These are phyloP conservation scores for Scylla paramamosain DNA, from an alignment of 1,140 invertebrate genomes.

Conservation along the genomic window DNA sequence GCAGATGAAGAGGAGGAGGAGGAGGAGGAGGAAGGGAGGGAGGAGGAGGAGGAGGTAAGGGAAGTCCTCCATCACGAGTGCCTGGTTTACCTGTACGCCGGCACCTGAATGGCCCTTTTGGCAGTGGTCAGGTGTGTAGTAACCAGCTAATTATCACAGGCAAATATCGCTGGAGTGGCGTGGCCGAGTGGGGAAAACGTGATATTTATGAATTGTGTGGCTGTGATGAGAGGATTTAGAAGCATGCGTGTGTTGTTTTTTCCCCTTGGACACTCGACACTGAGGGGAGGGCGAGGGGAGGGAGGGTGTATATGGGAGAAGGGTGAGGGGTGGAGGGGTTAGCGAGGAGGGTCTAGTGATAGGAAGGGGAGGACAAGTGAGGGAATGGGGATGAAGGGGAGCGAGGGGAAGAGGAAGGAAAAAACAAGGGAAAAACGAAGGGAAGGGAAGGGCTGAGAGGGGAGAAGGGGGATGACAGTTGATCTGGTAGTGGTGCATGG, in stretches of 20 bases:
- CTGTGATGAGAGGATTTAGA: constrained; percentile 12
- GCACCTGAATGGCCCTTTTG: constrained; percentile 12
- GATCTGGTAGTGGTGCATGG: not conserved
- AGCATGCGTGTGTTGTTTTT: constrained; percentile 25
- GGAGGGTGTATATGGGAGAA: not conserved
- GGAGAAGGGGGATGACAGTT: no score
- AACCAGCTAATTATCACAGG: not conserved
- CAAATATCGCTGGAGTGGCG: not conserved
- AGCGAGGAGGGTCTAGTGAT: not conserved
- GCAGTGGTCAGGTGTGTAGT: not conserved
- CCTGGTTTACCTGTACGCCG: not conserved
- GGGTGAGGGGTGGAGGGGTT: not conserved
- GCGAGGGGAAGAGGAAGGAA: not conserved
- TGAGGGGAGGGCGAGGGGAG: constrained; percentile 21
- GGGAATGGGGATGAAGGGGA: not conserved
- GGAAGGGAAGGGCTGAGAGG: not conserved
- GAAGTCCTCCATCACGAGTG: no score
- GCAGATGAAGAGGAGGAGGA: constrained; percentile 28
- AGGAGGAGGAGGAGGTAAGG: no score
- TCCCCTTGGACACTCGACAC: not conserved
- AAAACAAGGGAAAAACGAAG: not conserved
- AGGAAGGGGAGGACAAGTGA: not conserved
- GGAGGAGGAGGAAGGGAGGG: not conserved
- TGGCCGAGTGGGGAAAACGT: not conserved
- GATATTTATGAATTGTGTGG: constrained; percentile 18